Evolutionary conservation across 2,888 invertebrate species (phyloP).

Genomic region (Platypus cylindrus): DNA sequence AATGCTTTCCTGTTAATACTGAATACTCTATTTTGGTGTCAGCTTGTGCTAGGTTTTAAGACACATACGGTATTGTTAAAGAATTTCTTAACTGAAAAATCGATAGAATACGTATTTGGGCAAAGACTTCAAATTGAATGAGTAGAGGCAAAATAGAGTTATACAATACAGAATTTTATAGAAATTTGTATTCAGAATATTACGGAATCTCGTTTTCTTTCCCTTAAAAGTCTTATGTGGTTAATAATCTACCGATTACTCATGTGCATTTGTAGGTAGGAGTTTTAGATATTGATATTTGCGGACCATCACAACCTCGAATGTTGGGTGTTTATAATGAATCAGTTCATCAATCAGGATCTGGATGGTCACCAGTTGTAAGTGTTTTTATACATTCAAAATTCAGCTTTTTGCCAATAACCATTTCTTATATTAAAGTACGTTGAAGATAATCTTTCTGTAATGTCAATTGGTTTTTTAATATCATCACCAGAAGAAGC

Average conservation of each 20-base stretch:
- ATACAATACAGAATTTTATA: too few relatives aligned
- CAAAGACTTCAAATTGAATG: too few relatives aligned
- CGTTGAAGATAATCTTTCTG: constrained; percentile 83
- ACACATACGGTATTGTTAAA: too few relatives aligned
- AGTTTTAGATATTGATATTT: constrained; percentile 93
- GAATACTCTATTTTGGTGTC: too few relatives aligned
- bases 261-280: constrained; percentile 56
- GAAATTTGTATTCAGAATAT: too few relatives aligned
- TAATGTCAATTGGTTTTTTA: constrained; percentile 96
- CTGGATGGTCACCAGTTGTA: constrained; percentile 94
- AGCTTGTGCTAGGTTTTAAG: too few relatives aligned
- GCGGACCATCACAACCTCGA: constrained; percentile 94
- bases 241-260: background rate
- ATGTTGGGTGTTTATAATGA: constrained; percentile 86
- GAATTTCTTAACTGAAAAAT: too few relatives aligned
- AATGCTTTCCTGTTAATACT: too few relatives aligned
- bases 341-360: constrained; percentile 90
- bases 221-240: too few relatives aligned
- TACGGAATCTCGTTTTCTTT: too few relatives aligned
- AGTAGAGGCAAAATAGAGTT: too few relatives aligned
- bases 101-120: too few relatives aligned
- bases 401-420: background rate
- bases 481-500: constrained; percentile 80
- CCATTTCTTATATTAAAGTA: constrained; percentile 43
- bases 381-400: constrained; percentile 28